A percentile compares a stretch with the other conserved stretches of the same genome.
phyloP scores from a whole-genome alignment of 2,113 vertebrate genomes.

The Prunella himalayana region DNA sequence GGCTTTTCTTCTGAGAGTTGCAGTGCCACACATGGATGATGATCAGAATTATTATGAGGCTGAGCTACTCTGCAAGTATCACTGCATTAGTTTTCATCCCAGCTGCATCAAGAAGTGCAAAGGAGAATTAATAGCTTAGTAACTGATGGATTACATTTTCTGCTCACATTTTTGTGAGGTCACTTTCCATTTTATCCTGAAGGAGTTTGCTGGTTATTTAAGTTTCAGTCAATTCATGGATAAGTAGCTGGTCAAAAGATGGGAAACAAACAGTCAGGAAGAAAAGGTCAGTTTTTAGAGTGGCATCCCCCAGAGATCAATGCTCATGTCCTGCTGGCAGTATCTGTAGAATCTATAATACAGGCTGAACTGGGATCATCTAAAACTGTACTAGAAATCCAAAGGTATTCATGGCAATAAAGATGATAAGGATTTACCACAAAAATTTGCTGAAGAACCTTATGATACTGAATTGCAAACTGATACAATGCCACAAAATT shows the following conservation, averaged over 20 bases:
- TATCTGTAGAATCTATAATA: not conserved
- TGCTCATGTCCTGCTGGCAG: not conserved
- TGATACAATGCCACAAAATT: not conserved
- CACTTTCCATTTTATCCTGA: not conserved
- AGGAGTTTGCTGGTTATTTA: not conserved
- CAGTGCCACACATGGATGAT: not conserved
- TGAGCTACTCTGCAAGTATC: not conserved
- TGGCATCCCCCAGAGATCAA: not conserved
- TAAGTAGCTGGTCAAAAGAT: not conserved
- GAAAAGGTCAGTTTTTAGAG: constrained; percentile 34
- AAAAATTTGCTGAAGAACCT: not conserved
- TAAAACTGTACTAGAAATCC: not conserved
- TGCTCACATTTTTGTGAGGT: not conserved
- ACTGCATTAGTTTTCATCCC: not conserved
- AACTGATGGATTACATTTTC: not conserved
- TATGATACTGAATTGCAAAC: not conserved
- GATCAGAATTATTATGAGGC: not conserved
- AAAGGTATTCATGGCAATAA: not conserved
- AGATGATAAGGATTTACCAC: not conserved
- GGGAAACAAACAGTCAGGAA: not conserved
- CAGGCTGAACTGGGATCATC: not conserved
- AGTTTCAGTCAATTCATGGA: not conserved
- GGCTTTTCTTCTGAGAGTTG: not conserved
- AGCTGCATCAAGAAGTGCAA: not conserved
- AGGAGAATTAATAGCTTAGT: not conserved